These are phyloP conservation scores for Diplazon laetatorius DNA, from an alignment of 2,888 invertebrate genomes.

Conservation along the genomic window DNA sequence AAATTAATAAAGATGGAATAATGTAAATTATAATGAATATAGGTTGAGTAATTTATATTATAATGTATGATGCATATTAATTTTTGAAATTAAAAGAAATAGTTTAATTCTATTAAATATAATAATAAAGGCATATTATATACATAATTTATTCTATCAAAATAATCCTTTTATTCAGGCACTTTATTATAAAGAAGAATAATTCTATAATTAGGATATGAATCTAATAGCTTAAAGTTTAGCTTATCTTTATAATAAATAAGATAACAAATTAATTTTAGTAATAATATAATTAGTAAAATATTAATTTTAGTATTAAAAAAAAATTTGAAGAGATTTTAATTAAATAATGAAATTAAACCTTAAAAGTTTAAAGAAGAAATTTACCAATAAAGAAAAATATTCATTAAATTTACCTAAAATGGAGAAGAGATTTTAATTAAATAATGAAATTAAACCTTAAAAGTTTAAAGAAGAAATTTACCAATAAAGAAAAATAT, in stretches of 20 bases:
- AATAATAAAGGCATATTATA: constrained; percentile 58
- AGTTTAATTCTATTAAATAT: constrained; percentile 86
- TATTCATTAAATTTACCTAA: too few species aligned
- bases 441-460: too few species aligned
- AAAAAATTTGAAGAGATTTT: constrained; percentile 86
- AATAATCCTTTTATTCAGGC: constrained; percentile 86
- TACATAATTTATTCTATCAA: constrained; percentile 84
- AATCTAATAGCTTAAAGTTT: background rate
- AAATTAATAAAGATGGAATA: constrained; percentile 83
- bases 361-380: too few species aligned
- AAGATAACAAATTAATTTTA: constrained; percentile 83
- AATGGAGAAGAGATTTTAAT: too few species aligned
- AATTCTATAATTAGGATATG: constrained; percentile 12
- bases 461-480: too few species aligned
- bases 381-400: too few species aligned
- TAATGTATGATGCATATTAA: constrained; percentile 83
- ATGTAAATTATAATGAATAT: constrained; percentile 82
- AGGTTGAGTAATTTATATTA: constrained; percentile 51
- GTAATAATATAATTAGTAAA: constrained; percentile 87
- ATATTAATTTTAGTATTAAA: constrained; percentile 85
- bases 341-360: too few species aligned
- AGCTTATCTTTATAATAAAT: constrained; percentile 9
- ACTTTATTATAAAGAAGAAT: constrained; percentile 72
- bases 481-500: too few species aligned
- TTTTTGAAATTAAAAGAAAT: constrained; percentile 86